Evolutionary conservation across 2,113 vertebrate species (phyloP).

Genomic region (Geothlypis trichas): DNA sequence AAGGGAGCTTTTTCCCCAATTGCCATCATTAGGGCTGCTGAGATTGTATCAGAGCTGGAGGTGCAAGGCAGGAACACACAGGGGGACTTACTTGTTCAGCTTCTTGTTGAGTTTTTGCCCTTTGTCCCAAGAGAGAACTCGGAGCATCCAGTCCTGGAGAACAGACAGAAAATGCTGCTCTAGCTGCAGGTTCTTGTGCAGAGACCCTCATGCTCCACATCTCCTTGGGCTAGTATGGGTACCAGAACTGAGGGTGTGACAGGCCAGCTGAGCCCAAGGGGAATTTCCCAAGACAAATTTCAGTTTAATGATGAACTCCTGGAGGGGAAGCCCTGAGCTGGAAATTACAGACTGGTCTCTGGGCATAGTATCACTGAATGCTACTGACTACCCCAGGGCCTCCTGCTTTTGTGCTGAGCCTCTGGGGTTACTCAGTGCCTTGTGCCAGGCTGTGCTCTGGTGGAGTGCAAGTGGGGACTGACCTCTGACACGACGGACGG

Average conservation of each 20-base stretch:
- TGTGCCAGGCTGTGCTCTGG: background rate
- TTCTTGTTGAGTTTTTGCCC: slow-evolving; percentile 73
- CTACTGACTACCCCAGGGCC: background rate
- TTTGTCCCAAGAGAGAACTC: slow-evolving; percentile 79
- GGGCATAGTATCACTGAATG: background rate
- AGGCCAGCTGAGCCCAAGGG: background rate
- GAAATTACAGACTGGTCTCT: background rate
- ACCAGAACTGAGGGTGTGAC: background rate
- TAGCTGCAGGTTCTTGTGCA: background rate
- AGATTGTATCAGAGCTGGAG: slow-evolving; percentile 28
- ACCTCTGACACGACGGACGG: slow-evolving; percentile 76
- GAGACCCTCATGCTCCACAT: background rate
- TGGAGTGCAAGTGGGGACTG: background rate
- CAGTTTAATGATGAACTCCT: background rate
- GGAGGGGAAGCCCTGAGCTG: background rate
- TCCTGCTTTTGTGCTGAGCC: background rate
- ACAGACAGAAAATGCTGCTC: background rate
- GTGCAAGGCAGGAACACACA: slow-evolving; percentile 19
- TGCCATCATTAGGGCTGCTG: slow-evolving; percentile 46
- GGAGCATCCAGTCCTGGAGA: slow-evolving; percentile 78
- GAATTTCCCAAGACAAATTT: background rate
- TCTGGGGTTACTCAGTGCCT: background rate
- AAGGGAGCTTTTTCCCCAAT: slow-evolving; percentile 49
- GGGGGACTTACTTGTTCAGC: slow-evolving; percentile 77
- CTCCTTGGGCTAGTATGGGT: too few species aligned